Percentiles rank a stretch among this genome's conserved stretches.
Conservation (phyloP, 1,140 invertebrate genomes). For the Paracyclopina nana region DNA sequence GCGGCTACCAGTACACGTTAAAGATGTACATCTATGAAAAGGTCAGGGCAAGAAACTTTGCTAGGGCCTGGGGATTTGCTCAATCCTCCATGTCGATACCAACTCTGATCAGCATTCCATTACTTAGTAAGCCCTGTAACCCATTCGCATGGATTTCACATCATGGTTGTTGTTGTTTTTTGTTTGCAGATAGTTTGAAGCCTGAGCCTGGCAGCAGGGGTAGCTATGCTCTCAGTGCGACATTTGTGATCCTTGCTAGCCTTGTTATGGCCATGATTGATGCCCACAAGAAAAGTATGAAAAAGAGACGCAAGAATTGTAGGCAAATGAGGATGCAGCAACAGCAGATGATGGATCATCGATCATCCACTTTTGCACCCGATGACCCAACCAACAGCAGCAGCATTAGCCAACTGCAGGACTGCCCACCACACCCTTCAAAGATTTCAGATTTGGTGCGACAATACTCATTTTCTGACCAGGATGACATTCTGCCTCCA, state of each 20-base stretch:
- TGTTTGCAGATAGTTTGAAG: not conserved
- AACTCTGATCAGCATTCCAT: slow-evolving; percentile 59
- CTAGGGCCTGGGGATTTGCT: slow-evolving; percentile 74
- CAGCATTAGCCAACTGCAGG: no score
- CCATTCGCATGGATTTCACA: not conserved
- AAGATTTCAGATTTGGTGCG: not conserved
- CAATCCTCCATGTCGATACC: slow-evolving; percentile 63
- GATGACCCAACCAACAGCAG: no score
- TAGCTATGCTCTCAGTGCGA: not conserved
- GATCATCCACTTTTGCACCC: no score
- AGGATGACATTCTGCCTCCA: not conserved
- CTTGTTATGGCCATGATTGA: no score
- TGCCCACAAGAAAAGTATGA: no score
- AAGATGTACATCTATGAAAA: slow-evolving; percentile 73
- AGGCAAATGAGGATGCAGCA: no score
- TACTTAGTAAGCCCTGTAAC: slow-evolving; percentile 34
- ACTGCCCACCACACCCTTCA: no score
- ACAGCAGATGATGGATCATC: no score
- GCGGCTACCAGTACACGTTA: slow-evolving; percentile 49
- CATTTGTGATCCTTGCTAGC: not conserved
- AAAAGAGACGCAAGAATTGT: no score
- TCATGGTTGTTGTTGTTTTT: not conserved
- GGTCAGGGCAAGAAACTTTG: slow-evolving; percentile 58
- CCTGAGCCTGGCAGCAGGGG: not conserved
- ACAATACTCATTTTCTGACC: not conserved